Percentiles rank a stretch among this genome's conserved stretches.
Conservation (phyloP, 2,113 vertebrate genomes). For the Chiloscyllium plagiosum region DNA sequence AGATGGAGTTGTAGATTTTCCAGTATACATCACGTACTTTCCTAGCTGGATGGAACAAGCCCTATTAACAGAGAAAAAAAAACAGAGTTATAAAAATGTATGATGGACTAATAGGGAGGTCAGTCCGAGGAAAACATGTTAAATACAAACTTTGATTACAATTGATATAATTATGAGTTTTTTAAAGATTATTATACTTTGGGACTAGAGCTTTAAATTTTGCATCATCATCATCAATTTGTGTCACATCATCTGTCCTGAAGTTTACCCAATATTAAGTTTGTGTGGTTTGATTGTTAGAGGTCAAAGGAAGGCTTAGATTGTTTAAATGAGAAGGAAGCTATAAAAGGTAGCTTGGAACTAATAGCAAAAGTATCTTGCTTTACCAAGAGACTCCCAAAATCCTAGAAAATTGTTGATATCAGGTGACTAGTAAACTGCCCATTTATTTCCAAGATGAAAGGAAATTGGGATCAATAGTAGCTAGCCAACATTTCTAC, state of each 20-base stretch:
- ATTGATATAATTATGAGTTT: neutral
- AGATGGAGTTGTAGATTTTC: conserved; percentile 99
- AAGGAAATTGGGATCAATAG: neutral
- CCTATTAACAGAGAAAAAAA: conserved; percentile 58
- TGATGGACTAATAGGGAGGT: neutral
- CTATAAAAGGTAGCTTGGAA: neutral
- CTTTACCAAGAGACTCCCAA: neutral
- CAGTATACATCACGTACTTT: conserved; percentile 98
- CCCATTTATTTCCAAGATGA: neutral
- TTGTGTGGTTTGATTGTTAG: neutral
- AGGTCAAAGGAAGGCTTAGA: neutral
- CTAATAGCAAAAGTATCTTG: neutral
- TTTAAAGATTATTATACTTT: neutral
- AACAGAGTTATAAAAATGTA: neutral
- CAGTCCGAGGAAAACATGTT: neutral
- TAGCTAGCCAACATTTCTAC: neutral
- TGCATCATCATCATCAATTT: too few species aligned
- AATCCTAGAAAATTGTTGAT: neutral
- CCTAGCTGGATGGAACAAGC: conserved; percentile 92
- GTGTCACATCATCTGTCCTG: neutral
- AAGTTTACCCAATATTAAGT: neutral
- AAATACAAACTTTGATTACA: neutral
- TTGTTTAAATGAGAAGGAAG: neutral
- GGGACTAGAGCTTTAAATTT: neutral
- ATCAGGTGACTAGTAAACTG: too few species aligned